Evolutionary conservation across 2,113 vertebrate genomes (phyloP).

Genomic region (Microtus oregoni): DNA sequence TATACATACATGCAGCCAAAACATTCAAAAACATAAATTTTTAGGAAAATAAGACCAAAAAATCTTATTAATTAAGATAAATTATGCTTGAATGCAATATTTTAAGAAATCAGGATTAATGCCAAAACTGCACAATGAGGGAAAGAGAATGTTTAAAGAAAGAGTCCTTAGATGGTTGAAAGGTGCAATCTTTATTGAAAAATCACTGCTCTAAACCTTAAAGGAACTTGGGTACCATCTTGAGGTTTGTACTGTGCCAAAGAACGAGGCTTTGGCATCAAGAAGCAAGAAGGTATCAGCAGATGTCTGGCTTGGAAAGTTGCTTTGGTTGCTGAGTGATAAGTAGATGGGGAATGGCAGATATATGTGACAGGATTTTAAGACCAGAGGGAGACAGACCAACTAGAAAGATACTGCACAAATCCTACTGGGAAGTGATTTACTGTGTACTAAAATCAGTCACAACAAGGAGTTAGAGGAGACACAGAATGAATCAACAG

Average conservation of each 20-base stretch:
- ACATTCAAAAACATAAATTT: neutral
- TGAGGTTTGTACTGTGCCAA: neutral
- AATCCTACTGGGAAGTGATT: slow-evolving; percentile 40
- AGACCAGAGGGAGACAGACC: slow-evolving; percentile 8
- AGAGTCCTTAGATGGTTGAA: neutral
- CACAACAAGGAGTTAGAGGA: neutral
- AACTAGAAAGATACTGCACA: slow-evolving; percentile 2
- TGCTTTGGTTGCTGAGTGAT: slow-evolving; percentile 39
- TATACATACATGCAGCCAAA: neutral
- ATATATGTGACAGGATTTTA: slow-evolving; percentile 9
- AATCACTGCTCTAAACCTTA: neutral
- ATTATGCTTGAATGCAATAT: neutral
- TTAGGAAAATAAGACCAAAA: neutral
- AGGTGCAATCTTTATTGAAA: neutral
- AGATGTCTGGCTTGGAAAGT: slow-evolving; percentile 6
- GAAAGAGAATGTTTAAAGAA: slow-evolving; percentile 13
- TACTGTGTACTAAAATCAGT: slow-evolving; percentile 23
- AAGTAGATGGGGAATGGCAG: neutral
- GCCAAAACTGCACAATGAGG: neutral
- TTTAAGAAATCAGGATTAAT: slow-evolving; percentile 19
- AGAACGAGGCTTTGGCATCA: neutral
- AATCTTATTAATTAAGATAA: slow-evolving; percentile 12
- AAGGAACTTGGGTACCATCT: neutral
- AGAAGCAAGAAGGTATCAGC: neutral
- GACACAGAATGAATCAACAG: neutral